phyloP scores from a whole-genome alignment of 2,113 vertebrate genomes.

The Planiliza haematocheilus region DNA sequence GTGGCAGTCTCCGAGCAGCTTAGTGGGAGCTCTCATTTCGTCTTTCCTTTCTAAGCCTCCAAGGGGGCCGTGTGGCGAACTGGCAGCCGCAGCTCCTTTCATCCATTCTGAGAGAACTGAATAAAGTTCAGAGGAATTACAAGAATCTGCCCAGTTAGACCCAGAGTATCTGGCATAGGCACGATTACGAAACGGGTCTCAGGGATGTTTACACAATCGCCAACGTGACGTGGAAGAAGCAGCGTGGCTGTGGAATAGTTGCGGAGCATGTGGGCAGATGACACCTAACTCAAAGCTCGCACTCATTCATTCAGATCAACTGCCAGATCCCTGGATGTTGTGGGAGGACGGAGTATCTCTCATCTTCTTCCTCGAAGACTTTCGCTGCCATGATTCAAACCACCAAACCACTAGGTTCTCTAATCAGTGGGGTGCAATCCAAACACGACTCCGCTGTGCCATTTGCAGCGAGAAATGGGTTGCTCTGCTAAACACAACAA shows the following conservation, averaged over 20 bases:
- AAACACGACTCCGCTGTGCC: conserved; percentile 14
- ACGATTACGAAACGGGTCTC: conserved; percentile 43
- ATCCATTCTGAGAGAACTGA: conserved; percentile 71
- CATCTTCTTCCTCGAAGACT: conserved; percentile 8
- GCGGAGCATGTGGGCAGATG: conserved; percentile 22
- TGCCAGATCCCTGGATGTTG: conserved; percentile 20
- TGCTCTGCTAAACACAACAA: conserved; percentile 24
- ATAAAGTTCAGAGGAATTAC: conserved; percentile 80
- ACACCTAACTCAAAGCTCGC: conserved; percentile 27
- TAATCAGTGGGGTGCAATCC: conserved; percentile 36
- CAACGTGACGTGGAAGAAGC: conserved; percentile 22
- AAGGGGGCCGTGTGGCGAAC: conserved; percentile 61
- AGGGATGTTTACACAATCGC: conserved; percentile 56
- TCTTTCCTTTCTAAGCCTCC: conserved; percentile 64
- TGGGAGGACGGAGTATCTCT: conserved; percentile 26
- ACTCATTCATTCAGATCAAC: conserved; percentile 30
- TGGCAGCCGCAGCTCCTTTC: conserved; percentile 64
- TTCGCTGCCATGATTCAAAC: conserved; percentile 18
- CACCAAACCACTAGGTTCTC: conserved; percentile 20
- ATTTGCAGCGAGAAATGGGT: conserved; percentile 5
- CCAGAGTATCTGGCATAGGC: conserved; percentile 50
- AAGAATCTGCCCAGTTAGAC: conserved; percentile 69
- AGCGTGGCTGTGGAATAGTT: conserved; percentile 10
- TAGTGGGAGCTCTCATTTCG: conserved; percentile 67
- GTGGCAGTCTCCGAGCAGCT: conserved; percentile 70